These are phyloP conservation scores for Drosophila affinis DNA, from an alignment of 2,888 invertebrate species.

Conservation along the genomic window DNA sequence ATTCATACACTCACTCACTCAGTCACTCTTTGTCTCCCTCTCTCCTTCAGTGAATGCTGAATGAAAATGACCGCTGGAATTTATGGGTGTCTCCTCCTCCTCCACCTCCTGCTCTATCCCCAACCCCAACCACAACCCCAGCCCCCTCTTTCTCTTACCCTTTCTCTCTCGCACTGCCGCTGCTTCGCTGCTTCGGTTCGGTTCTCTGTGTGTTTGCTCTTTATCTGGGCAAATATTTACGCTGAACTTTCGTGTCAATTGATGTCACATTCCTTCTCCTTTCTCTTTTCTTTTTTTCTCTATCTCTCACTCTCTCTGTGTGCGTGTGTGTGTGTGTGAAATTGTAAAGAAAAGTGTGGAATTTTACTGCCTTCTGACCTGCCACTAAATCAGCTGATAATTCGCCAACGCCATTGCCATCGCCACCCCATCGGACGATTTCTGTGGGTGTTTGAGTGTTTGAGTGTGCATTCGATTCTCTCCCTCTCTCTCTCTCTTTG, in stretches of 20 bases:
- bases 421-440: constrained; percentile 27
- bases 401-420: constrained; percentile 44
- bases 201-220: constrained; percentile 49
- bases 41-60: constrained; percentile 15
- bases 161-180: constrained; percentile 20
- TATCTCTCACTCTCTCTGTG: neutral
- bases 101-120: constrained; percentile 4
- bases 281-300: constrained; percentile 11
- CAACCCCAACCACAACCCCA: neutral
- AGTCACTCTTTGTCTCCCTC: neutral
- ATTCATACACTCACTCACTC: constrained; percentile 6
- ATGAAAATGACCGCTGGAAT: constrained; percentile 75
- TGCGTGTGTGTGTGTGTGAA: constrained; percentile 45
- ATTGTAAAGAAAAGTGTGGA: constrained; percentile 76
- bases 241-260: constrained; percentile 79
- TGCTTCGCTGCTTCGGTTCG: constrained; percentile 5
- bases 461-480: constrained; percentile 13
- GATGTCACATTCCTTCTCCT: constrained; percentile 70
- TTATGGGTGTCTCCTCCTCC: constrained; percentile 69
- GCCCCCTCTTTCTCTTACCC: constrained; percentile 10
- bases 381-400: constrained; percentile 77
- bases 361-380: constrained; percentile 73
- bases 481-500: too few relatives aligned
- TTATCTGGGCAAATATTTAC: constrained; percentile 77
- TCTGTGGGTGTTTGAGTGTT: constrained; percentile 21